Conservation (phyloP, 2,113 vertebrate species). For the Neogobius melanostomus region DNA sequence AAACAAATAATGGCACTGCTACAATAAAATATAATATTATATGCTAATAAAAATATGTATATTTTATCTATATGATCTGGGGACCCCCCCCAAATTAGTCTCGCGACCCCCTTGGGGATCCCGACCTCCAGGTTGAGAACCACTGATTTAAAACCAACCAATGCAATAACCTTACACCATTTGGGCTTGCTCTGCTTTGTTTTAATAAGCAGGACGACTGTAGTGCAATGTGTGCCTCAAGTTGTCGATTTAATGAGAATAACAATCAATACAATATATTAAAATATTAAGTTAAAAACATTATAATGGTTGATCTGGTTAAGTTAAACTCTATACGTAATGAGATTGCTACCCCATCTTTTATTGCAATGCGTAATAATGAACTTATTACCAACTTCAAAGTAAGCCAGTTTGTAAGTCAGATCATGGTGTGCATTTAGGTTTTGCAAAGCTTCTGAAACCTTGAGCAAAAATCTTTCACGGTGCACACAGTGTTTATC, state of each 20-base stretch:
- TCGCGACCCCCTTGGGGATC: no score
- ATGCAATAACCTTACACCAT: background rate
- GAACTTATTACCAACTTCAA: background rate
- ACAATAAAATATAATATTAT: no score
- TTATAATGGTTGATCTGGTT: background rate
- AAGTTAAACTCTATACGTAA: background rate
- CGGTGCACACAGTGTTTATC: conserved; percentile 47
- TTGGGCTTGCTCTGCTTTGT: background rate
- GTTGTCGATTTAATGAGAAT: background rate
- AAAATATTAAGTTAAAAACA: no score
- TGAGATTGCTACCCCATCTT: background rate
- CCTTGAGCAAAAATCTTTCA: conserved; percentile 4
- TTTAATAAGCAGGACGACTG: conserved; percentile 9
- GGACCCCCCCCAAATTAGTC: no score
- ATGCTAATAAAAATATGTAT: no score
- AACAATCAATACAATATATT: no score
- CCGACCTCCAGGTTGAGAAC: no score
- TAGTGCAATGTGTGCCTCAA: background rate
- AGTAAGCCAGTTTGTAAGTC: background rate
- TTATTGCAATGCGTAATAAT: background rate
- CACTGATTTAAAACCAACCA: no score
- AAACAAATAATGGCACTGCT: no score
- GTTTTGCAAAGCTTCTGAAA: conserved; percentile 11
- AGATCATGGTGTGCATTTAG: background rate
- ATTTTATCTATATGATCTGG: no score